These are phyloP conservation scores for Thamnophis sirtalis DNA, from an alignment of 2,113 vertebrate genomes.

Conservation along the genomic window DNA sequence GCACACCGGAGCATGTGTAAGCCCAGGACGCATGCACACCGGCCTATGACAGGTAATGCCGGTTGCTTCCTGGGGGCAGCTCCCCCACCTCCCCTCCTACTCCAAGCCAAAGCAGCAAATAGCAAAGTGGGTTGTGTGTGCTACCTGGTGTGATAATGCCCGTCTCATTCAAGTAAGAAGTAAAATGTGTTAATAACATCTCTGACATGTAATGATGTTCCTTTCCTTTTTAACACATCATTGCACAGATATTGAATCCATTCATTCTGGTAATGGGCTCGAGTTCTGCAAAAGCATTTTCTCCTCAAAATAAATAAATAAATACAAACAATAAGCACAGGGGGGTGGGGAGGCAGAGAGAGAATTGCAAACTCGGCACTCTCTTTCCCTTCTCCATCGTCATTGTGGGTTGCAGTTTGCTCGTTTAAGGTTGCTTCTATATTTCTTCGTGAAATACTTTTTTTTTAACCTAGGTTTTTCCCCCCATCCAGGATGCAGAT, in stretches of 20 bases:
- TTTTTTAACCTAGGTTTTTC: conserved; percentile 39
- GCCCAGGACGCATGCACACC: fast-evolving
- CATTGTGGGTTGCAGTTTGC: conserved; percentile 1
- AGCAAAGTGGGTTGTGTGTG: background rate
- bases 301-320: conserved; percentile 66
- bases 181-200: conserved; percentile 80
- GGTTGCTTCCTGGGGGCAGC: conserved; percentile 24
- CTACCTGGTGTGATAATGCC: conserved; percentile 71
- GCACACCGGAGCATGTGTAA: background rate
- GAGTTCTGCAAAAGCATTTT: conserved; percentile 64
- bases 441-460: conserved; percentile 51
- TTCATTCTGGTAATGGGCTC: conserved; percentile 85
- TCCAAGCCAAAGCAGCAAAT: background rate
- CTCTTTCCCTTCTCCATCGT: background rate
- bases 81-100: background rate
- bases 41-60: fast-evolving
- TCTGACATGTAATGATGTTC: conserved; percentile 83
- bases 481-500: conserved; percentile 50
- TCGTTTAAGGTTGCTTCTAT: conserved; percentile 33
- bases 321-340: background rate
- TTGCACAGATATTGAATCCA: conserved; percentile 88
- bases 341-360: background rate
- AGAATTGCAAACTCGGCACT: conserved; percentile 8
- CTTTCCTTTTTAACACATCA: conserved; percentile 86
- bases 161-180: conserved; percentile 69